phyloP scores from a whole-genome alignment of 2,888 invertebrate genomes.

The Caenorhabditis sp. region DNA sequence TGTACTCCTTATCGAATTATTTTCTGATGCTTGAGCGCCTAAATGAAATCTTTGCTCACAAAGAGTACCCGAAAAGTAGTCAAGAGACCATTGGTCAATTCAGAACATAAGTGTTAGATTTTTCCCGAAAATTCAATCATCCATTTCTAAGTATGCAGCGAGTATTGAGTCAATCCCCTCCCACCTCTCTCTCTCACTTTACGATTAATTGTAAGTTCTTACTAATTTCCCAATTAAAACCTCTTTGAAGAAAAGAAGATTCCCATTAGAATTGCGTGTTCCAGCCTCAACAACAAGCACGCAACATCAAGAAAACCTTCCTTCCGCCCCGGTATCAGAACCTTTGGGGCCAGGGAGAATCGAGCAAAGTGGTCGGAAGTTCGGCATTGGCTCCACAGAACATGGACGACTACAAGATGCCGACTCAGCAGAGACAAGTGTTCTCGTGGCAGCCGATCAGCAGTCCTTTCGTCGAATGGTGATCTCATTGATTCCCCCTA shows the following conservation, averaged over 20 bases:
- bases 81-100: neutral
- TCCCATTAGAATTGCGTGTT: constrained; percentile 1
- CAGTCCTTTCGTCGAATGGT: constrained; percentile 53
- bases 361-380: constrained; percentile 55
- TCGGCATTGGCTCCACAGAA: constrained; percentile 56
- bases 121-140: neutral
- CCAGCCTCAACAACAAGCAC: constrained; percentile 31
- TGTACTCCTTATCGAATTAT: no score
- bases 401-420: constrained; percentile 60
- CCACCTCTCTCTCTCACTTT: neutral
- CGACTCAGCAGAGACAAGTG: constrained; percentile 52
- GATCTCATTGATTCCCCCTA: neutral
- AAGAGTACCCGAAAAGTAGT: no score
- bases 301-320: constrained; percentile 50
- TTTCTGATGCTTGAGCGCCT: no score
- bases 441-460: constrained; percentile 60
- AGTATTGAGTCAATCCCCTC: neutral
- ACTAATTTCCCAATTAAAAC: no score
- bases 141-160: neutral
- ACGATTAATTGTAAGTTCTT: no score
- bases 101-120: neutral
- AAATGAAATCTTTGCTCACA: no score
- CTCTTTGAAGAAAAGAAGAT: neutral
- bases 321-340: constrained; percentile 63
- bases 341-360: constrained; percentile 62